Evolutionary conservation across 1,140 invertebrate species (phyloP).

Genomic region (Thaumetopoea pityocampa): DNA sequence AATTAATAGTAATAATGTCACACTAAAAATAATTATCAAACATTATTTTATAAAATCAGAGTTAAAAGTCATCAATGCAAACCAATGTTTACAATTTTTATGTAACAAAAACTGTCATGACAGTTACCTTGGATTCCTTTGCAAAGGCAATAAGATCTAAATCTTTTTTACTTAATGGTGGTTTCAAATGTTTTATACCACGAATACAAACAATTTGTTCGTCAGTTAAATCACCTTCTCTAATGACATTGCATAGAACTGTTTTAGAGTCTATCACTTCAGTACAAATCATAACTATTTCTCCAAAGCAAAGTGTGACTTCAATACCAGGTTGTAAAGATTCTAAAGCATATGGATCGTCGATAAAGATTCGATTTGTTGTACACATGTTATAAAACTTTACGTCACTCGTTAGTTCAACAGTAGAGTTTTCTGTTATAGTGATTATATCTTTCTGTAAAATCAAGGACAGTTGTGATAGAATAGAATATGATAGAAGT

Average conservation of each 20-base stretch:
- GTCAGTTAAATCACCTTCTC: slow-evolving; percentile 14
- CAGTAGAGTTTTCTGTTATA: slow-evolving; percentile 9
- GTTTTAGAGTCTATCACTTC: slow-evolving; percentile 19
- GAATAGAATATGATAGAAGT: too few relatives aligned
- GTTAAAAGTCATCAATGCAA: not conserved
- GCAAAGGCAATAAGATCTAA: slow-evolving; percentile 28
- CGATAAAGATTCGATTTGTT: slow-evolving; percentile 25
- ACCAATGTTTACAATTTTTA: too few relatives aligned
- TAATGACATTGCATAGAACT: slow-evolving; percentile 25
- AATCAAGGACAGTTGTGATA: too few relatives aligned
- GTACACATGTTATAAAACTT: slow-evolving; percentile 22
- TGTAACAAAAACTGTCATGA: too few relatives aligned
- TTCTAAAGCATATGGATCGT: slow-evolving; percentile 25
- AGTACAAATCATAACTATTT: slow-evolving; percentile 22
- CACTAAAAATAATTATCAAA: slow-evolving; percentile 24
- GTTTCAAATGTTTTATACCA: slow-evolving; percentile 20
- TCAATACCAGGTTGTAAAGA: slow-evolving; percentile 19
- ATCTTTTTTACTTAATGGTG: slow-evolving; percentile 19
- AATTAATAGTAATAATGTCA: slow-evolving; percentile 27
- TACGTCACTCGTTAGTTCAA: slow-evolving; percentile 25
- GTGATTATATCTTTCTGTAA: slow-evolving; percentile 1
- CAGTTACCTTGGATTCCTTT: slow-evolving; percentile 28
- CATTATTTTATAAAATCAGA: not conserved
- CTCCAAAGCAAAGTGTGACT: slow-evolving; percentile 23
- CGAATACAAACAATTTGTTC: slow-evolving; percentile 24